Conservation (phyloP, 1,140 invertebrate genomes). For the Theocolax elegans region DNA sequence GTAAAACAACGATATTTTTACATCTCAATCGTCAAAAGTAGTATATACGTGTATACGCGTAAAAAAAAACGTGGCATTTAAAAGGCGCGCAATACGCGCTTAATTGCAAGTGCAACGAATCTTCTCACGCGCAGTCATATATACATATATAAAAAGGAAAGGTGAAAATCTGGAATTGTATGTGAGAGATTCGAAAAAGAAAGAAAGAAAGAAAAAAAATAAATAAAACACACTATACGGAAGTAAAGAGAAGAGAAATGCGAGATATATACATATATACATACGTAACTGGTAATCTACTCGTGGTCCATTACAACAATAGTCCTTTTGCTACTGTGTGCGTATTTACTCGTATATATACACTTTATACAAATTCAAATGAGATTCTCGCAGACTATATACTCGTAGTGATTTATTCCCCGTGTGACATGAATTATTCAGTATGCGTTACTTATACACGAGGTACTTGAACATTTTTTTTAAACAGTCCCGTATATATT, state of each 20-base stretch:
- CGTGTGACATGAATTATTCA: conserved; percentile 17
- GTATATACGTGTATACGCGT: too few species aligned
- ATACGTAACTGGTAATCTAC: conserved; percentile 5
- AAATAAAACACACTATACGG: too few species aligned
- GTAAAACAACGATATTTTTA: too few species aligned
- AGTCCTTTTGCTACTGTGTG: neutral
- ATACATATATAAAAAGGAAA: neutral
- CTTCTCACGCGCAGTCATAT: conserved; percentile 10
- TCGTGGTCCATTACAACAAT: conserved; percentile 4
- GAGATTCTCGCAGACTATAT: neutral
- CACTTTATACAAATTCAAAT: conserved; percentile 21
- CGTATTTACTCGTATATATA: too few species aligned
- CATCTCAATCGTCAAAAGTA: too few species aligned
- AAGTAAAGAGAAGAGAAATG: neutral
- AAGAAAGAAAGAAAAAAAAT: neutral
- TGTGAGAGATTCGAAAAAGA: too few species aligned
- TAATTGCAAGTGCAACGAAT: neutral
- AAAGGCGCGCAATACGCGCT: too few species aligned
- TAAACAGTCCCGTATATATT: neutral
- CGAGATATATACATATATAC: neutral
- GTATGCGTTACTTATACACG: neutral
- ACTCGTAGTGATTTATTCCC: conserved; percentile 24
- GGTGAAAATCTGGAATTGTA: too few species aligned
- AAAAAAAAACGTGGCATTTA: too few species aligned
- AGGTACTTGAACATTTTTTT: too few species aligned